Conservation (phyloP, 2,113 vertebrate genomes). For the Siphamia tubifer region DNA sequence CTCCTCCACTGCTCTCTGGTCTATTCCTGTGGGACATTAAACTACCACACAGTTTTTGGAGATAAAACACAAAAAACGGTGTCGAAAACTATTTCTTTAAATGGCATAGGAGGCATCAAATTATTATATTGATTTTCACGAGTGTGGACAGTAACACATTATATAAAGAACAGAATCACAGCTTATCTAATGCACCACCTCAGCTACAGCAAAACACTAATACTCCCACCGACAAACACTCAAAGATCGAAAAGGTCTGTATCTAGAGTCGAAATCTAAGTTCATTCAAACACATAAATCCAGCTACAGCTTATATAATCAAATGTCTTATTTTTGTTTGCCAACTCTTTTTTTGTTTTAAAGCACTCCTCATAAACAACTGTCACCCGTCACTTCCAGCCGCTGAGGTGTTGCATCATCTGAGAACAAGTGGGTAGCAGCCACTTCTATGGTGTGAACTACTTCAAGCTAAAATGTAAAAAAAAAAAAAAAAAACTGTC, state of each 20-base stretch:
- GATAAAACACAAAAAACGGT: neutral
- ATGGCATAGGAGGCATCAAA: neutral
- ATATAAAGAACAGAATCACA: no score
- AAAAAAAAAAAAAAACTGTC: no score
- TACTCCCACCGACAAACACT: no score
- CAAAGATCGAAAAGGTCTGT: no score
- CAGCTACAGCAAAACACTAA: no score
- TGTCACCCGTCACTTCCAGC: neutral
- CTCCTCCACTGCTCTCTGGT: neutral
- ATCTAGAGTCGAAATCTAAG: no score
- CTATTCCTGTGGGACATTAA: slow-evolving; percentile 32
- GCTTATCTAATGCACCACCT: no score
- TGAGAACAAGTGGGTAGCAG: neutral
- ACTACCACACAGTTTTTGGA: slow-evolving; percentile 2
- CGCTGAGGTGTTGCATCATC: neutral
- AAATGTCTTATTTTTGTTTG: no score
- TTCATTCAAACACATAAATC: no score
- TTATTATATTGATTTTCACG: neutral
- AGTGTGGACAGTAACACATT: no score
- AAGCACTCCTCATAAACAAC: neutral
- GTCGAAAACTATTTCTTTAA: neutral
- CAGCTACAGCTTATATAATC: no score
- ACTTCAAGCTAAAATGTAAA: neutral
- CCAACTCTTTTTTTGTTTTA: no score
- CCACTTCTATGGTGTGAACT: neutral